phyloP scores from a whole-genome alignment of 2,888 invertebrate species.

The Agelastica alni region DNA sequence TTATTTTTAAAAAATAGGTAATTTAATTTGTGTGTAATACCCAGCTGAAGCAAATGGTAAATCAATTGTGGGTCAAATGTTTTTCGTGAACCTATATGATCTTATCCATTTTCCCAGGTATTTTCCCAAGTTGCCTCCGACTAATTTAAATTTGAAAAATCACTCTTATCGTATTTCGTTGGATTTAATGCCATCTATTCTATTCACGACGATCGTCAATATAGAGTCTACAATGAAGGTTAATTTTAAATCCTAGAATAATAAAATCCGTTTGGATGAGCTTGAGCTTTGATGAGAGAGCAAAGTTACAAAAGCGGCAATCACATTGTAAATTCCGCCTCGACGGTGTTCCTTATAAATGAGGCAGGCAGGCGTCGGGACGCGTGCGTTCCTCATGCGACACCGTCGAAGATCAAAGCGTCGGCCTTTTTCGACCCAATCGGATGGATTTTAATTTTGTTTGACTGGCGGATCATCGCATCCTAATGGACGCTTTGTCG shows the following conservation, averaged over 20 bases:
- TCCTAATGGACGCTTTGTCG: slow-evolving; percentile 31
- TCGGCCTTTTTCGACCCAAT: slow-evolving; percentile 30
- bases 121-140: too few species aligned
- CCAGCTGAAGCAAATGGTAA: too few species aligned
- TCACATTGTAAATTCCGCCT: slow-evolving; percentile 58
- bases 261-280: slow-evolving; percentile 46
- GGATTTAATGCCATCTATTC: too few species aligned
- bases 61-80: too few species aligned
- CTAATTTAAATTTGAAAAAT: too few species aligned
- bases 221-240: slow-evolving; percentile 52
- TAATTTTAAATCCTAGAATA: slow-evolving; percentile 53
- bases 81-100: too few species aligned
- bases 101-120: too few species aligned
- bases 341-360: slow-evolving; percentile 52
- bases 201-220: too few species aligned
- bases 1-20: too few species aligned
- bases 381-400: slow-evolving; percentile 46
- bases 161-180: too few species aligned
- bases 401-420: slow-evolving; percentile 40
- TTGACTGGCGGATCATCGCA: slow-evolving; percentile 35
- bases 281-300: slow-evolving; percentile 47
- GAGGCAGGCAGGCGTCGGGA: slow-evolving; percentile 48
- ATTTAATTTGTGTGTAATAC: too few species aligned
- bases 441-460: slow-evolving; percentile 39
- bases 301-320: slow-evolving; percentile 54